phyloP scores from a whole-genome alignment of 2,888 invertebrate genomes.

The Bimastos eiseni region DNA sequence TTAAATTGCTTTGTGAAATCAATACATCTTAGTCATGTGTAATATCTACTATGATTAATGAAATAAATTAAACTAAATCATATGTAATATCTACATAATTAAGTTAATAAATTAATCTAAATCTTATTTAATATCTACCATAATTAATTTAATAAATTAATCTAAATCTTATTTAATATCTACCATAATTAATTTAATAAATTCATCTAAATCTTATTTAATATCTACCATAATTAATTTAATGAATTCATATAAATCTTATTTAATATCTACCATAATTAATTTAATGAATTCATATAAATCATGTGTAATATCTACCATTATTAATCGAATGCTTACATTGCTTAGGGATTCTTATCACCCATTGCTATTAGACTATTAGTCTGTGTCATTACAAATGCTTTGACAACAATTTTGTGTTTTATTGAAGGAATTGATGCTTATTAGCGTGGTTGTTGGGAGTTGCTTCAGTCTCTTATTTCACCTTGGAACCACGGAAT shows the following conservation, averaged over 20 bases:
- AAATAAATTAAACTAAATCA: too few relatives aligned
- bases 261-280: background rate
- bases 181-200: background rate
- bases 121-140: background rate
- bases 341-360: background rate
- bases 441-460: background rate
- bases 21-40: too few relatives aligned
- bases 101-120: too few relatives aligned
- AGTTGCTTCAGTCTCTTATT: background rate
- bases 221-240: background rate
- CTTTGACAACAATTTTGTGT: background rate
- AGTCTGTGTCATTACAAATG: background rate
- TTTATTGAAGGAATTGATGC: conserved; percentile 5
- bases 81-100: background rate
- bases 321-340: background rate
- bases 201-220: too few relatives aligned
- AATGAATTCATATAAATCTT: background rate
- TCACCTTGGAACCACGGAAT: conserved; percentile 9
- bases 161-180: too few relatives aligned
- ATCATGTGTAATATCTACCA: background rate
- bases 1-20: background rate
- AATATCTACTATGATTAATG: too few relatives aligned
- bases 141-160: too few relatives aligned
- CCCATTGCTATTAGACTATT: background rate
- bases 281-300: background rate